phyloP scores from a whole-genome alignment of 2,888 invertebrate genomes.

The Cephus nigrinus region DNA sequence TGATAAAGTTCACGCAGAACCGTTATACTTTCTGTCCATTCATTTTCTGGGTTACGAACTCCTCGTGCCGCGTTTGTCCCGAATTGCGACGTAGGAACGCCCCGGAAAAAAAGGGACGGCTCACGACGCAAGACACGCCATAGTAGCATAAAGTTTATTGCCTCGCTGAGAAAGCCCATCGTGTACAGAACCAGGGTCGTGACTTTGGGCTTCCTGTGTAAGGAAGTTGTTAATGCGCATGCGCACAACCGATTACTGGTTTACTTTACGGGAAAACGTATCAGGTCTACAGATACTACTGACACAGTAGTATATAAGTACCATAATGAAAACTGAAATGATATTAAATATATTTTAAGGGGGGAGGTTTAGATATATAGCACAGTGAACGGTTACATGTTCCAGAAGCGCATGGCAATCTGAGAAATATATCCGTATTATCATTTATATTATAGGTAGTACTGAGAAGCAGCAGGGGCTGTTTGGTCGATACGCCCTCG shows the following conservation, averaged over 20 bases:
- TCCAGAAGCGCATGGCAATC: background rate
- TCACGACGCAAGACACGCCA: background rate
- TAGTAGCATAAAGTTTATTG: background rate
- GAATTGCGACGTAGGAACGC: background rate
- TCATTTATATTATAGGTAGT: background rate
- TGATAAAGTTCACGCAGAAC: background rate
- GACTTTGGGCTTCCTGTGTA: background rate
- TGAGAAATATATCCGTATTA: background rate
- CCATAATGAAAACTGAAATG: background rate
- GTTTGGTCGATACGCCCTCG: constrained; percentile 60
- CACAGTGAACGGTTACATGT: background rate
- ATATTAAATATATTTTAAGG: background rate
- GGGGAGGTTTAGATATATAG: background rate
- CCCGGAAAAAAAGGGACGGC: background rate
- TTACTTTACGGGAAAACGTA: background rate
- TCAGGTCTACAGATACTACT: background rate
- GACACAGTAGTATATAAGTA: background rate
- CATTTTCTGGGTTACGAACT: background rate
- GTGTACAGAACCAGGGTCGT: background rate
- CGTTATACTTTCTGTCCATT: background rate
- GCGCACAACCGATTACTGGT: background rate
- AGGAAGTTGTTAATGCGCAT: background rate
- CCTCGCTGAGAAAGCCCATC: background rate
- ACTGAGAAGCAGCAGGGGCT: constrained; percentile 29
- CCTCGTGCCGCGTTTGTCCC: background rate